Percentiles rank a stretch among this genome's conserved stretches.
These are phyloP conservation scores for Portunus trituberculatus DNA, from an alignment of 1,140 invertebrate species.

Conservation along the genomic window DNA sequence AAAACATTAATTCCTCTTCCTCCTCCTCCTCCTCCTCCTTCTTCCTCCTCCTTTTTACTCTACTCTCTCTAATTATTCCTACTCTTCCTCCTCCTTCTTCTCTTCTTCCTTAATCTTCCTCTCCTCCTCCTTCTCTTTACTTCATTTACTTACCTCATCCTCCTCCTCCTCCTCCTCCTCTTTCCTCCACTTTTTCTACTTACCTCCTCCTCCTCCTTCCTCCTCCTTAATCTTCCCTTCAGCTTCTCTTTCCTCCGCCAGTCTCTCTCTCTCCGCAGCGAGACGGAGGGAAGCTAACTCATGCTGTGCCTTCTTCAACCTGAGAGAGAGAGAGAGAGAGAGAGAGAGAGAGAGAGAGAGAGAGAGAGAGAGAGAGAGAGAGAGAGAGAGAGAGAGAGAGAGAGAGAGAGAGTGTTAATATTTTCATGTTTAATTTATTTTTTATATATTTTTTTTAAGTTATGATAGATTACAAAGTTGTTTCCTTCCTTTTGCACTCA, in stretches of 20 bases:
- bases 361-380: too few relatives aligned
- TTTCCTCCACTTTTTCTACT: neutral
- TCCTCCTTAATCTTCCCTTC: neutral
- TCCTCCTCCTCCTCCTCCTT: neutral
- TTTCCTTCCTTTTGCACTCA: too few relatives aligned
- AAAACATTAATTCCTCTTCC: neutral
- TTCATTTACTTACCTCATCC: neutral
- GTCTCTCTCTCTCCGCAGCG: neutral
- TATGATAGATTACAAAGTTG: too few relatives aligned
- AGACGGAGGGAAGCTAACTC: too few relatives aligned
- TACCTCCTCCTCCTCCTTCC: neutral
- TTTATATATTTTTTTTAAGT: neutral
- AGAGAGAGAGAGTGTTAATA: too few relatives aligned
- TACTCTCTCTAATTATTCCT: neutral
- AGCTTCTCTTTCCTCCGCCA: neutral
- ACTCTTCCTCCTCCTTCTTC: neutral
- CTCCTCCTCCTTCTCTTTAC: neutral
- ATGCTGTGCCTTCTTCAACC: too few relatives aligned
- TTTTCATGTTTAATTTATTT: too few relatives aligned
- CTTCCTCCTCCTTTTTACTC: neutral
- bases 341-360: too few relatives aligned
- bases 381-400: too few relatives aligned
- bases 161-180: neutral
- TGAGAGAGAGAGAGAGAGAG: too few relatives aligned
- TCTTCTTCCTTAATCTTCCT: neutral